These are phyloP conservation scores for Callospermophilus lateralis DNA, from an alignment of 2,113 vertebrate species.

Conservation along the genomic window DNA sequence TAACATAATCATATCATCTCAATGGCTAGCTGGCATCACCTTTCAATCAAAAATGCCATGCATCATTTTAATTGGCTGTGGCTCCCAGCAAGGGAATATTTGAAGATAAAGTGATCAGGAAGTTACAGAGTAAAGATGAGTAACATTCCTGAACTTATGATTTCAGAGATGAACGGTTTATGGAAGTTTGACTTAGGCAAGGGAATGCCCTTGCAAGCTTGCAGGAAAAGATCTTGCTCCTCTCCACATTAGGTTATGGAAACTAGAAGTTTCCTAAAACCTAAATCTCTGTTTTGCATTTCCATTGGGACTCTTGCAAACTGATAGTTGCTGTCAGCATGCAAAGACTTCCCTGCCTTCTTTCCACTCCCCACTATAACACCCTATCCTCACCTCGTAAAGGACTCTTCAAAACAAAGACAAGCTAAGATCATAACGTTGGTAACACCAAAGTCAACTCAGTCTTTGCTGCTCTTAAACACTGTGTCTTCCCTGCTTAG, in stretches of 20 bases:
- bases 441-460: not conserved
- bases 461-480: not conserved
- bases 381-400: not conserved
- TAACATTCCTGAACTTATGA: not conserved
- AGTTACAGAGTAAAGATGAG: not conserved
- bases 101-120: not conserved
- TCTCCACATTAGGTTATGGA: not conserved
- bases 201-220: not conserved
- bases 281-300: not conserved
- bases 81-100: not conserved
- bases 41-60: too few relatives aligned
- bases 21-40: too few relatives aligned
- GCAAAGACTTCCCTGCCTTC: not conserved
- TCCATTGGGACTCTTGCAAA: not conserved
- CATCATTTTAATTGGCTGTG: too few relatives aligned
- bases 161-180: slow-evolving; percentile 17
- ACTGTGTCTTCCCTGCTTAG: not conserved
- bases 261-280: not conserved
- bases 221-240: not conserved
- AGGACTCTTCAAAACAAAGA: not conserved
- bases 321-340: not conserved
- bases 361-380: rapidly evolving
- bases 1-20: too few relatives aligned
- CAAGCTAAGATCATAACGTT: not conserved
- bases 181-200: not conserved